Evolutionary conservation across 2,797 vertebrate species (phyloP).

Genomic region (Coregonus suidteri): DNA sequence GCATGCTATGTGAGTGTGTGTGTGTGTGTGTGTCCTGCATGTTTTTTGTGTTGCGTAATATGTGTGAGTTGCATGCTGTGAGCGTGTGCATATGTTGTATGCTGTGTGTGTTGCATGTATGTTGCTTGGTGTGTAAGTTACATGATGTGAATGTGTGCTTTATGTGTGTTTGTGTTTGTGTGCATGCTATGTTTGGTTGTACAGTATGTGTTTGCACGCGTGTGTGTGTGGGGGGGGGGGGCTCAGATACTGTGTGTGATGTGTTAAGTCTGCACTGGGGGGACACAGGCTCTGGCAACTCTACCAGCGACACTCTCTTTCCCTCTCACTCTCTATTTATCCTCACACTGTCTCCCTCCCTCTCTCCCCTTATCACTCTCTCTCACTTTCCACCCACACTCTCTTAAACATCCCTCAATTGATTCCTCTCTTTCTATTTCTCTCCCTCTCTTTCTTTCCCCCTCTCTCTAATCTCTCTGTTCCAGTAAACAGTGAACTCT

Average conservation of each 20-base stretch:
- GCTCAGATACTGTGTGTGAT: conserved; percentile 28
- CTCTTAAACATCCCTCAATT: background rate
- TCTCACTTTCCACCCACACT: background rate
- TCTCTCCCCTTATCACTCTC: background rate
- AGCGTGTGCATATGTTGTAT: conserved; percentile 3
- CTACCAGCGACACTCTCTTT: conserved; percentile 47
- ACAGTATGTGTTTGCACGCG: conserved; percentile 8
- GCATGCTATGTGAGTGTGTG: conserved; percentile 16
- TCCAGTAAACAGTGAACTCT: background rate
- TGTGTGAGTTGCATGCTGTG: background rate
- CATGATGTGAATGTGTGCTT: conserved; percentile 35
- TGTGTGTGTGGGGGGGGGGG: conserved; percentile 20
- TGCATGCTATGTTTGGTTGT: too few species aligned
- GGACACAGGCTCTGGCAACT: conserved; percentile 62
- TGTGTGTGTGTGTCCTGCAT: background rate
- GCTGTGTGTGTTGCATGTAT: too few species aligned
- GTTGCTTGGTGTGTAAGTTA: conserved; percentile 17
- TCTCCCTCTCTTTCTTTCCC: background rate
- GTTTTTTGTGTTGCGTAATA: background rate
- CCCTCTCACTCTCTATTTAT: conserved; percentile 31
- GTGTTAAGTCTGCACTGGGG: conserved; percentile 56
- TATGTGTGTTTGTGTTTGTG: conserved; percentile 3
- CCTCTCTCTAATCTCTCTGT: background rate
- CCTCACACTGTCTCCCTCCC: conserved; percentile 20
- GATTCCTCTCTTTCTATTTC: background rate